These are phyloP conservation scores for Chromis chromis DNA, from an alignment of 2,797 vertebrate species.

Conservation along the genomic window DNA sequence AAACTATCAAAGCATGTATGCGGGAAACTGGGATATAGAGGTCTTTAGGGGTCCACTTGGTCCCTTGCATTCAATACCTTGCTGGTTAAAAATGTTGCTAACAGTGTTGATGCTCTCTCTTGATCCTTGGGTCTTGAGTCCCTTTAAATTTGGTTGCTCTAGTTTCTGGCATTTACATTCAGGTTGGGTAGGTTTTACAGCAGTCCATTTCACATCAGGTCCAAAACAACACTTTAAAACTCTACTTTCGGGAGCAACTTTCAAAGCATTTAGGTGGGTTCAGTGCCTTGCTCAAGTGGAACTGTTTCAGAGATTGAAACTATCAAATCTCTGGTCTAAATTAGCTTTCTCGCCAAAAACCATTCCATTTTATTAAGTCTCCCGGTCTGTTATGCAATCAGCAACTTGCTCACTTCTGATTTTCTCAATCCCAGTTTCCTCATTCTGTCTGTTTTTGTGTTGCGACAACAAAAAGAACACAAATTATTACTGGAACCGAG, in stretches of 20 bases:
- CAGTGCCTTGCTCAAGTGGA: background rate
- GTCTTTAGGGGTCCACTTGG: background rate
- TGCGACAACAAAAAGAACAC: slow-evolving; percentile 46
- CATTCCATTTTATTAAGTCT: background rate
- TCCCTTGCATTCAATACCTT: background rate
- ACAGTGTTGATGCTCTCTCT: background rate
- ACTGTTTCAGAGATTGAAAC: background rate
- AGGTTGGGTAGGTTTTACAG: too few relatives aligned
- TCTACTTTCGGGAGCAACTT: background rate
- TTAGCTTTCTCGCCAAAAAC: background rate
- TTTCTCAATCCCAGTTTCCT: background rate
- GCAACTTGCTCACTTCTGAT: background rate
- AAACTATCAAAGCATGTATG: background rate
- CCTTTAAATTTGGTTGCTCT: background rate
- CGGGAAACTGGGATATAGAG: background rate
- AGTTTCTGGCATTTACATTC: too few relatives aligned
- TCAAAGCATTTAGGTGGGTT: background rate
- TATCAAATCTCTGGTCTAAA: background rate
- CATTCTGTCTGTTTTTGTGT: slow-evolving; percentile 21
- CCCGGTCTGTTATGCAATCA: slow-evolving; percentile 9
- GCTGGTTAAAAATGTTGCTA: background rate
- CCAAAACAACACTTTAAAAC: too few relatives aligned
- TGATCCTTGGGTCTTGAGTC: background rate
- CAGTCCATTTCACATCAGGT: too few relatives aligned
- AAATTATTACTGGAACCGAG: slow-evolving; percentile 9